Conservation (phyloP, 2,888 invertebrate genomes). For the Apodemia hepburni region DNA sequence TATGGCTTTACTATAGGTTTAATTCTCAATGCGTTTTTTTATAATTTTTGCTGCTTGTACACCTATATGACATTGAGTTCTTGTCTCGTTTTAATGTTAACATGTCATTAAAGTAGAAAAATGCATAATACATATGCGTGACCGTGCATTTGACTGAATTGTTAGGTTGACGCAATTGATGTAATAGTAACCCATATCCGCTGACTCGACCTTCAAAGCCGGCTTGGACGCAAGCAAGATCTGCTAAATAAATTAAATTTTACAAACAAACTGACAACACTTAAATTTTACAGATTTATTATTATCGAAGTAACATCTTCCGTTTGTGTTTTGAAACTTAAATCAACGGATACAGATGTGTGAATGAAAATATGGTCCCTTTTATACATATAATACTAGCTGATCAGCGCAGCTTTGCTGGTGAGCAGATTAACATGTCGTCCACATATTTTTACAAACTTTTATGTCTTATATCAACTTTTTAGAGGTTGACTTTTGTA, state of each 20-base stretch:
- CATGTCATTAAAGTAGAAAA: conserved; percentile 22
- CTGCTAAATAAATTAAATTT: conserved; percentile 1
- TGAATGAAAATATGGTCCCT: too few species aligned
- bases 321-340: not conserved
- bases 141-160: conserved; percentile 49
- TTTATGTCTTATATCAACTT: too few species aligned
- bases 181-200: conserved; percentile 46
- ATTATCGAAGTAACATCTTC: not conserved
- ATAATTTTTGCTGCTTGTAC: not conserved
- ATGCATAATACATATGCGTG: conserved; percentile 37
- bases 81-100: conserved; percentile 8
- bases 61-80: not conserved
- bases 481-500: too few species aligned
- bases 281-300: not conserved
- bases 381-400: too few species aligned
- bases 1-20: not conserved
- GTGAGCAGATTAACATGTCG: too few species aligned
- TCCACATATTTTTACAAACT: too few species aligned
- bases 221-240: conserved; percentile 20
- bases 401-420: too few species aligned
- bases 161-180: conserved; percentile 44
- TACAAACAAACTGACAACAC: not conserved
- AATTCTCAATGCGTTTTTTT: not conserved
- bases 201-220: conserved; percentile 44
- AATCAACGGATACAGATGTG: too few species aligned